These are phyloP conservation scores for Eupithecia dodoneata DNA, from an alignment of 2,888 invertebrate genomes.

Conservation along the genomic window DNA sequence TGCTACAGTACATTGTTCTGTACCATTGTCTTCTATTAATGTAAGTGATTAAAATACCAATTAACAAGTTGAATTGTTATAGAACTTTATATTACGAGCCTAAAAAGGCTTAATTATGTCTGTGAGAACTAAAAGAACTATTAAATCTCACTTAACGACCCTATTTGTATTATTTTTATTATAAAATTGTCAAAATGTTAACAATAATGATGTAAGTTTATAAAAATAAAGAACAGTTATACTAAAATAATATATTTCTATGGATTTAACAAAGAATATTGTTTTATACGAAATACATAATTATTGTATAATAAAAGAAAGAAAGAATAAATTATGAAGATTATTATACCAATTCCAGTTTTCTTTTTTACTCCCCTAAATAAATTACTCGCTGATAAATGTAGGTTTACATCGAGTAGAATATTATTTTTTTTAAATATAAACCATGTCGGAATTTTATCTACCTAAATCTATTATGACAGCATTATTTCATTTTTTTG, in stretches of 20 bases:
- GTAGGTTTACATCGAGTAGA: background rate
- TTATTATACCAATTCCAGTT: constrained; percentile 80
- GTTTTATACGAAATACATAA: constrained; percentile 80
- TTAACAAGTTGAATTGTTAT: constrained; percentile 84
- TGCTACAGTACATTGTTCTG: constrained; percentile 77
- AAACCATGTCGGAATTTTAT: background rate
- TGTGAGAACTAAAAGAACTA: constrained; percentile 32
- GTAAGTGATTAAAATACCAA: constrained; percentile 79
- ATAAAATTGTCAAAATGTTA: constrained; percentile 81
- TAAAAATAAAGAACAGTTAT: constrained; percentile 80
- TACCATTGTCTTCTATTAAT: constrained; percentile 81
- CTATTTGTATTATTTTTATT: constrained; percentile 83
- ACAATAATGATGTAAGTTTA: constrained; percentile 83
- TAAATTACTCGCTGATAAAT: background rate
- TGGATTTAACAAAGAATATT: constrained; percentile 84
- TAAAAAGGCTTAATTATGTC: constrained; percentile 43
- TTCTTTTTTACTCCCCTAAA: constrained; percentile 56
- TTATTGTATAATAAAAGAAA: constrained; percentile 80
- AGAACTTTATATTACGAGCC: constrained; percentile 53
- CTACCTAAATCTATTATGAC: background rate
- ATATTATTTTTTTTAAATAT: too few relatives aligned
- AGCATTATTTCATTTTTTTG: background rate
- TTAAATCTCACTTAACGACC: constrained; percentile 47
- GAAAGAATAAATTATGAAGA: constrained; percentile 83
- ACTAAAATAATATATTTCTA: constrained; percentile 84